Base-by-base conservation (phyloP, 2,888 invertebrate species). In the Diaprepes abbreviatus region DNA sequence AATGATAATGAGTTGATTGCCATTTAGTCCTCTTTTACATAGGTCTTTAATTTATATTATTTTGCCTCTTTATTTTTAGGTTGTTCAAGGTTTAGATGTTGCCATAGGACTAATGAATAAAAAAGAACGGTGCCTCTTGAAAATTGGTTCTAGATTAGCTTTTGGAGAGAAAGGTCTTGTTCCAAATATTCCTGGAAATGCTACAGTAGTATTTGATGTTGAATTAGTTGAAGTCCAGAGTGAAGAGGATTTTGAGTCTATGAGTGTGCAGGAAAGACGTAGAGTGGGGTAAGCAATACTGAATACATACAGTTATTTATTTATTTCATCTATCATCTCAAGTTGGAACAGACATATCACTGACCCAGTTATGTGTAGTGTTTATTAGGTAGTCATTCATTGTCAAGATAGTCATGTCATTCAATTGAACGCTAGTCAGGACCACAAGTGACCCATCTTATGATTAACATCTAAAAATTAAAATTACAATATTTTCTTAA, bases 41-140 rank as follows among this genome's bases (percentile, higher is more conserved):
- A n/a, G n/a, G n/a, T n/a, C n/a, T n/a, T n/a, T n/a, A n/a, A n/a
- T n/a, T n/a, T n/a, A n/a, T n/a, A n/a, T n/a, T n/a, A n/a, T n/a
- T n/a, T n/a, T n/a, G n/a, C n/a, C n/a, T n/a, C n/a, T 43, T 21
- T 36, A 17, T 28, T 64, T 57, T 14, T 55, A 89, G 88, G 83
- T 90, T 6, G 83, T 92, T 58, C 90, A 93, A 90, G 97, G 96
- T 6, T 80, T 96, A 78, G 97, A 97, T 83, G 87, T 97, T 84
- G 91, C 92, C 14, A 83, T 96, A 73, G 91, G 94, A 19, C 85
- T 97, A 75, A 96, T 97, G 96, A 89, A 93, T 80, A 86, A 90
- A 77, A 92, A 91, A 0, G 97, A 97, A 86, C 86, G 88, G 75
- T 91, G 93, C 66, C 87, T 91, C 74, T 83, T 97, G 50, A 87